phyloP scores from a whole-genome alignment of 2,888 invertebrate genomes.

The Pedicia rivosa region DNA sequence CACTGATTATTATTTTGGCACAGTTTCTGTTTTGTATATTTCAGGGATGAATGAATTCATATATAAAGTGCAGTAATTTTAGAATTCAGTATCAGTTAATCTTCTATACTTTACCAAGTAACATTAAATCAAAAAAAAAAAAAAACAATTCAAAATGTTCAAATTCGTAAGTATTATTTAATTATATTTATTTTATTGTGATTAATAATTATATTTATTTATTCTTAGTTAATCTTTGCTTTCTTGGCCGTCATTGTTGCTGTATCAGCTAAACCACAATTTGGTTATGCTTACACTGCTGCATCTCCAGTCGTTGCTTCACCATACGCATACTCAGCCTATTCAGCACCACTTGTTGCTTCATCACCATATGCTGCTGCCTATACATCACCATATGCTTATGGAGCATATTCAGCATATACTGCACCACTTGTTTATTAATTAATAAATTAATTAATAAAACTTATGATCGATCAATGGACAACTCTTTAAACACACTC shows the following conservation, averaged over 20 bases:
- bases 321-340: constrained; percentile 7
- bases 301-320: constrained; percentile 11
- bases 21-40: no score
- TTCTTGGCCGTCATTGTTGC: constrained; percentile 9
- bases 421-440: constrained; percentile 2
- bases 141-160: constrained; percentile 1
- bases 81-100: background rate
- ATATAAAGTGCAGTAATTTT: constrained; percentile 1
- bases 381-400: constrained; percentile 1
- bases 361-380: constrained; percentile 15
- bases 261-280: constrained; percentile 8
- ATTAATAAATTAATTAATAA: background rate
- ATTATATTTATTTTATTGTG: background rate
- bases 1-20: no score
- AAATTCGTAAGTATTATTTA: constrained; percentile 5
- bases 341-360: constrained; percentile 9
- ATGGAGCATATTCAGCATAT: constrained; percentile 1
- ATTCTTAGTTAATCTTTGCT: background rate
- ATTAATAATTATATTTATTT: background rate
- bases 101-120: background rate
- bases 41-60: no score
- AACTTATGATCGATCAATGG: no score
- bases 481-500: no score
- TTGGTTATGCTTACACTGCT: constrained; percentile 10
- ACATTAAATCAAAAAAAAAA: background rate